phyloP scores from a whole-genome alignment of 2,888 invertebrate species.

The Eristalis arbustorum region DNA sequence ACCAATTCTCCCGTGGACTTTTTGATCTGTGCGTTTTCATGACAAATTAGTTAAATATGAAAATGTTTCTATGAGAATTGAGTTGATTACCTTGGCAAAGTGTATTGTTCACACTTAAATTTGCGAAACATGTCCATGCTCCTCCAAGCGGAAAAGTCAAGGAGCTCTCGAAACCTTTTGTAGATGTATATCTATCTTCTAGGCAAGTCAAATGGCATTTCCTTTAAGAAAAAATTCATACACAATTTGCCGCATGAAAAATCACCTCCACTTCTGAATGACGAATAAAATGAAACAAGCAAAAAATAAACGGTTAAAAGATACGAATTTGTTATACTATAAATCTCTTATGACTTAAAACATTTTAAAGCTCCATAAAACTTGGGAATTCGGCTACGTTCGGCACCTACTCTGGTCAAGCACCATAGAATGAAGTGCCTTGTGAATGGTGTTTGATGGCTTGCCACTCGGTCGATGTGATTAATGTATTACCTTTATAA shows the following conservation, averaged over 20 bases:
- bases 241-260: not conserved
- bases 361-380: not conserved
- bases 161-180: not conserved
- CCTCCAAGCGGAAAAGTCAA: slow-evolving; percentile 6
- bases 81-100: not conserved
- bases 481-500: not conserved
- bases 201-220: not conserved
- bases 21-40: not conserved
- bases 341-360: not conserved
- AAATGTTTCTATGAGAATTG: not conserved
- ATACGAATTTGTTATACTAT: not conserved
- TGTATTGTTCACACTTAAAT: not conserved
- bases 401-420: not conserved
- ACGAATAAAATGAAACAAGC: not conserved
- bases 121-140: not conserved
- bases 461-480: not conserved
- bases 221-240: not conserved
- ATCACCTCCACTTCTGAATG: not conserved
- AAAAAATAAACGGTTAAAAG: not conserved
- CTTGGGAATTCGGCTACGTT: not conserved
- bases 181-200: not conserved
- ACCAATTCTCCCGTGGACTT: not conserved
- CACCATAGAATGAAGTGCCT: not conserved
- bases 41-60: not conserved
- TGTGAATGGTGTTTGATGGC: not conserved